Percentiles rank a stretch among this genome's conserved stretches.
Evolutionary conservation across 2,888 invertebrate species (phyloP).

Genomic region (Melinaea menophilus): DNA sequence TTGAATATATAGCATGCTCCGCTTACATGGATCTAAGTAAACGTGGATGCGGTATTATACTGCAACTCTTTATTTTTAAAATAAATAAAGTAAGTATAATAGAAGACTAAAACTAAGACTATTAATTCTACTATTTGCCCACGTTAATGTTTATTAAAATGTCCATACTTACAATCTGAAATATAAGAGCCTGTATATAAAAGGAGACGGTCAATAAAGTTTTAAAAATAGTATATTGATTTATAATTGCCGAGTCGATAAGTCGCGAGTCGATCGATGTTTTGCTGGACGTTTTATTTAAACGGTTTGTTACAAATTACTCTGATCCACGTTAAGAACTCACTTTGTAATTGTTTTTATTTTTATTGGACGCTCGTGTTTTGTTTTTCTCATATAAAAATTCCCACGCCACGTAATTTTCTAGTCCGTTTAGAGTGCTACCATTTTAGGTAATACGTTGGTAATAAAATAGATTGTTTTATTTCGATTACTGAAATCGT

Average conservation of each 20-base stretch:
- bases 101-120: too few relatives aligned
- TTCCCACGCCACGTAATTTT: slow-evolving; percentile 5
- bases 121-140: too few relatives aligned
- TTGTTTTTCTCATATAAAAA: slow-evolving; percentile 4
- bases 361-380: slow-evolving; percentile 22
- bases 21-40: slow-evolving; percentile 1
- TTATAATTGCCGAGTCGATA: slow-evolving; percentile 47
- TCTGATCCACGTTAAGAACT: slow-evolving; percentile 37
- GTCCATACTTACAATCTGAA: not conserved
- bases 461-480: too few relatives aligned
- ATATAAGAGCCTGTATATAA: slow-evolving; percentile 35
- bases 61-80: not conserved
- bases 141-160: too few relatives aligned
- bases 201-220: slow-evolving; percentile 23
- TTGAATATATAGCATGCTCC: slow-evolving; percentile 48
- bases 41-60: not conserved
- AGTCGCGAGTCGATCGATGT: slow-evolving; percentile 35
- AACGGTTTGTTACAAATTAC: slow-evolving; percentile 46
- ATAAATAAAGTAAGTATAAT: not conserved
- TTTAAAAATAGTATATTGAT: slow-evolving; percentile 48
- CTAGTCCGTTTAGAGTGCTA: not conserved
- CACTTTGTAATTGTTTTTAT: slow-evolving; percentile 34
- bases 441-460: slow-evolving; percentile 1
- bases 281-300: slow-evolving; percentile 43
- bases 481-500: too few relatives aligned